Conservation (phyloP, 2,113 vertebrate species). For the Plestiodon gilberti region DNA sequence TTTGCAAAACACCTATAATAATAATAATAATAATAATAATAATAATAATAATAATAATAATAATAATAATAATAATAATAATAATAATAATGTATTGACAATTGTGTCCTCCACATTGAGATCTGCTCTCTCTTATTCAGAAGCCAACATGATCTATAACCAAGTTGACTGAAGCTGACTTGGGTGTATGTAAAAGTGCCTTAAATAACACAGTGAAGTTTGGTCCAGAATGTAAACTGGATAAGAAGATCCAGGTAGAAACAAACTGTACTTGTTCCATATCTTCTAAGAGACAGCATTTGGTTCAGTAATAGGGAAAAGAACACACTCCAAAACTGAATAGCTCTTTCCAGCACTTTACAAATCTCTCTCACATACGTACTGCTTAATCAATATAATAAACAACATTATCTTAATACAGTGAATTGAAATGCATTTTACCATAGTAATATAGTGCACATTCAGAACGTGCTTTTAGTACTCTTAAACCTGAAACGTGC, state of each 20-base stretch:
- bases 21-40: too few relatives aligned
- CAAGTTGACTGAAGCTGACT: background rate
- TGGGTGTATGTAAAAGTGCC: background rate
- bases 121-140: background rate
- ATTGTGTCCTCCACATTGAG: background rate
- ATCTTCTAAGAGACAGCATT: background rate
- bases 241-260: background rate
- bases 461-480: background rate
- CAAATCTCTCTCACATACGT: background rate
- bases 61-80: too few relatives aligned
- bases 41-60: too few relatives aligned
- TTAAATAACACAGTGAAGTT: background rate
- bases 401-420: background rate
- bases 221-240: too few relatives aligned
- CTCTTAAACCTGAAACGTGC: background rate
- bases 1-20: constrained; percentile 23
- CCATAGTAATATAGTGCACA: background rate
- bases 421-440: background rate
- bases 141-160: background rate
- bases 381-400: background rate
- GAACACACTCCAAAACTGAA: background rate
- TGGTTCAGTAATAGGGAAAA: background rate
- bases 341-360: background rate
- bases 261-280: background rate
- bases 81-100: background rate